phyloP scores from a whole-genome alignment of 2,888 invertebrate species.

The Apamea epomidion region DNA sequence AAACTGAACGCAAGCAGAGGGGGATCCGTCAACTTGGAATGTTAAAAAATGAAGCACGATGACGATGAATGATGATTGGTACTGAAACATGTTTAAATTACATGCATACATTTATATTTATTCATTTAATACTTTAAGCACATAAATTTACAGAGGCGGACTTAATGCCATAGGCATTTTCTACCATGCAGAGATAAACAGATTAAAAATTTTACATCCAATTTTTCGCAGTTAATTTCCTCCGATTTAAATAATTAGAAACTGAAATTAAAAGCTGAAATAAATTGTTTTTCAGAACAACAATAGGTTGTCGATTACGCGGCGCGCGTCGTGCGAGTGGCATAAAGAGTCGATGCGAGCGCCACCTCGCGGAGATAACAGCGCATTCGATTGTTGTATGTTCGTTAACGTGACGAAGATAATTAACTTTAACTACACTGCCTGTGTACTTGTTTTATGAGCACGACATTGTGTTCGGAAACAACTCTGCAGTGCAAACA shows the following conservation, averaged over 20 bases:
- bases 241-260: background rate
- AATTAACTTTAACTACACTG: conserved; percentile 21
- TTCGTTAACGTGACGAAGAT: conserved; percentile 1
- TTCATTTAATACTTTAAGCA: too few species aligned
- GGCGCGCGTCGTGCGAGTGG: conserved; percentile 24
- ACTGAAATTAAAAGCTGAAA: background rate
- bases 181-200: too few species aligned
- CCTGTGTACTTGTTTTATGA: background rate
- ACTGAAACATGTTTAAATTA: background rate
- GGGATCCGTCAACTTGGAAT: background rate
- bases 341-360: conserved; percentile 53
- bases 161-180: too few species aligned
- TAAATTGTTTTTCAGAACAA: conserved; percentile 18
- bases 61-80: too few species aligned
- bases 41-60: conserved; percentile 1
- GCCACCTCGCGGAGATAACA: conserved; percentile 38
- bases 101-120: background rate
- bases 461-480: background rate
- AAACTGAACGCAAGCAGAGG: background rate
- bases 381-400: conserved; percentile 28
- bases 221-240: background rate
- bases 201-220: background rate
- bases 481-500: too few species aligned
- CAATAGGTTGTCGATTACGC: conserved; percentile 18
- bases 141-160: too few species aligned